A percentile compares a stretch with the other conserved stretches of the same genome.
These are phyloP conservation scores for Tetrao urogallus DNA, from an alignment of 2,113 vertebrate genomes.

Conservation along the genomic window DNA sequence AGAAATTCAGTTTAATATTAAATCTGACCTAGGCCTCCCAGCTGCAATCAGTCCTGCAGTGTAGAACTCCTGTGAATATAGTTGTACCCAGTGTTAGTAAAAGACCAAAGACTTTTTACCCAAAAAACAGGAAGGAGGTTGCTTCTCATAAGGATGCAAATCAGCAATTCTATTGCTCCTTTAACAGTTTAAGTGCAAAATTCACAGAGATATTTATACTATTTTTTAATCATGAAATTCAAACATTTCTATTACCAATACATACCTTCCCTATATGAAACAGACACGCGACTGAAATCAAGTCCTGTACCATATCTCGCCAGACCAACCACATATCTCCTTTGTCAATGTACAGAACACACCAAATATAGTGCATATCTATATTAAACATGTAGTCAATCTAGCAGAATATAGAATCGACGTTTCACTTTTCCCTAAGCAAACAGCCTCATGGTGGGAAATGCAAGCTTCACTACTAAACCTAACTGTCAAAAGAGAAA, in stretches of 20 bases:
- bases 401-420: background rate
- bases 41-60: background rate
- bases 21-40: background rate
- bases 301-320: background rate
- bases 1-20: background rate
- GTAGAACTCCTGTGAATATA: background rate
- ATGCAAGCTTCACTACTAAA: background rate
- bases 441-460: background rate
- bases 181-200: slow-evolving; percentile 42
- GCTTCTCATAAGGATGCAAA: background rate
- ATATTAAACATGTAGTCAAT: background rate
- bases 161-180: background rate
- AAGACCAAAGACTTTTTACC: background rate
- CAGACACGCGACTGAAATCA: background rate
- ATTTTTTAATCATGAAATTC: background rate
- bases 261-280: background rate
- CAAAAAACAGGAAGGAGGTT: background rate
- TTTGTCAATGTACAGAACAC: background rate
- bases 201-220: background rate
- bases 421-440: background rate
- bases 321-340: background rate
- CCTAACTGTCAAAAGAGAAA: background rate
- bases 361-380: background rate
- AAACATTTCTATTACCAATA: background rate
- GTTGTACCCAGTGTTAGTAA: background rate